These are phyloP conservation scores for Zygogramma bicolorata DNA, from an alignment of 2,888 invertebrate species.

Conservation along the genomic window DNA sequence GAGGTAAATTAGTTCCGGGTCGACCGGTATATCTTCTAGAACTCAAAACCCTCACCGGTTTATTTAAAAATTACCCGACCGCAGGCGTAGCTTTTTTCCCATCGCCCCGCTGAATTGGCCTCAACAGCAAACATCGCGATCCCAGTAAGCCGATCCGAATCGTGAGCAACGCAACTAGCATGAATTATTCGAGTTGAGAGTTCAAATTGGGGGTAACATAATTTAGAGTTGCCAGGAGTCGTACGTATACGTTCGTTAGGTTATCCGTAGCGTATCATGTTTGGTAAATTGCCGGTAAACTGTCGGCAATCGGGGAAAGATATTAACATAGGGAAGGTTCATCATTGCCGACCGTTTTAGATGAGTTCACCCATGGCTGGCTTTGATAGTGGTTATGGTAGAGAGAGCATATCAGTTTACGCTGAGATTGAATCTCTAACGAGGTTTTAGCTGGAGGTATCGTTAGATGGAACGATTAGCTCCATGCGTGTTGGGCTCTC, in stretches of 20 bases:
- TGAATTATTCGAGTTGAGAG: conserved; percentile 37
- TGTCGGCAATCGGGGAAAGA: conserved; percentile 32
- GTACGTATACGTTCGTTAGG: conserved; percentile 39
- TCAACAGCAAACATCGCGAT: conserved; percentile 28
- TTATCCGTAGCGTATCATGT: conserved; percentile 42
- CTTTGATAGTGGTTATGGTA: conserved; percentile 16
- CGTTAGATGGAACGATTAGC: neutral
- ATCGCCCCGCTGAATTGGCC: conserved; percentile 24
- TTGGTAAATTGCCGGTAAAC: conserved; percentile 49
- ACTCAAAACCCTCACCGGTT: neutral
- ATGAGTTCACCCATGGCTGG: conserved; percentile 20
- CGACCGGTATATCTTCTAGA: too few species aligned
- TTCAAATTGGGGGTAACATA: conserved; percentile 38
- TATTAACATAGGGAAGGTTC: conserved; percentile 27
- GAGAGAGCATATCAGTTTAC: conserved; percentile 6
- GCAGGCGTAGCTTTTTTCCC: neutral
- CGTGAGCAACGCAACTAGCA: conserved; percentile 22
- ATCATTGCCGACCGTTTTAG: conserved; percentile 28
- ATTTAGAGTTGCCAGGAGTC: conserved; percentile 35
- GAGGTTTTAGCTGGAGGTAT: neutral
- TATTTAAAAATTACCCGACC: neutral
- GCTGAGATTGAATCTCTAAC: conserved; percentile 4
- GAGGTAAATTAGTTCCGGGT: too few species aligned
- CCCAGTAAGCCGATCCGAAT: conserved; percentile 27
- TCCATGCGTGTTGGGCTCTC: neutral